Evolutionary conservation across 1,140 invertebrate genomes (phyloP).

Genomic region (Linepithema humile): DNA sequence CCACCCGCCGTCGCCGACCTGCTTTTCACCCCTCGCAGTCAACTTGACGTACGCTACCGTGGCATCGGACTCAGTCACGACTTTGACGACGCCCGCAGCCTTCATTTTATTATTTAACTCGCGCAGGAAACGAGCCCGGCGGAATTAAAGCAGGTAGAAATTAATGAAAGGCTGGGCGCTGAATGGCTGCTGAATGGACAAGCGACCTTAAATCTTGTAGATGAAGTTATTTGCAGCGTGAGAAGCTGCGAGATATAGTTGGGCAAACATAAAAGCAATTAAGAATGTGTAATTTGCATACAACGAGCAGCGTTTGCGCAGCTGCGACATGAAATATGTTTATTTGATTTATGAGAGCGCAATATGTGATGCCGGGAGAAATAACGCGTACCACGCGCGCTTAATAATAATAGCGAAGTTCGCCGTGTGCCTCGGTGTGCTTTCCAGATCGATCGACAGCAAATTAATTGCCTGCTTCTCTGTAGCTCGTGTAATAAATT

Average conservation of each 20-base stretch:
- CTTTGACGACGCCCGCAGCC: constrained; percentile 57
- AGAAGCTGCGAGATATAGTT: constrained; percentile 1
- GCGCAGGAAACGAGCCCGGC: constrained; percentile 32
- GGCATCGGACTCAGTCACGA: constrained; percentile 55
- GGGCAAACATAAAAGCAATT: constrained; percentile 7
- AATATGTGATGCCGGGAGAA: neutral
- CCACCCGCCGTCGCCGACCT: neutral
- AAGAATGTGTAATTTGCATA: neutral
- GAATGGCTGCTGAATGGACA: constrained; percentile 13
- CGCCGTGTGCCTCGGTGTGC: neutral
- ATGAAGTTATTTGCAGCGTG: neutral
- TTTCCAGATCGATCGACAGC: neutral
- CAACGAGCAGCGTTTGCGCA: neutral
- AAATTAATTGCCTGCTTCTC: constrained; percentile 22
- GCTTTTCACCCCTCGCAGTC: constrained; percentile 1
- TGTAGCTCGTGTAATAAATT: constrained; percentile 8
- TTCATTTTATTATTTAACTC: constrained; percentile 72
- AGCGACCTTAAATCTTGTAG: neutral
- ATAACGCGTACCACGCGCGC: neutral
- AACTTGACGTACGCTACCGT: constrained; percentile 13
- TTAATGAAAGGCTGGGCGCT: constrained; percentile 65
- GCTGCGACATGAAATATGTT: constrained; percentile 6
- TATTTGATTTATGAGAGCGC: neutral
- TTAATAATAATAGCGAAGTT: neutral
- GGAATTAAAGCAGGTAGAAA: constrained; percentile 71